A percentile compares a stretch with the other conserved stretches of the same genome.
Conservation (phyloP, 2,888 invertebrate species). For the Aphidoletes aphidimyza region DNA sequence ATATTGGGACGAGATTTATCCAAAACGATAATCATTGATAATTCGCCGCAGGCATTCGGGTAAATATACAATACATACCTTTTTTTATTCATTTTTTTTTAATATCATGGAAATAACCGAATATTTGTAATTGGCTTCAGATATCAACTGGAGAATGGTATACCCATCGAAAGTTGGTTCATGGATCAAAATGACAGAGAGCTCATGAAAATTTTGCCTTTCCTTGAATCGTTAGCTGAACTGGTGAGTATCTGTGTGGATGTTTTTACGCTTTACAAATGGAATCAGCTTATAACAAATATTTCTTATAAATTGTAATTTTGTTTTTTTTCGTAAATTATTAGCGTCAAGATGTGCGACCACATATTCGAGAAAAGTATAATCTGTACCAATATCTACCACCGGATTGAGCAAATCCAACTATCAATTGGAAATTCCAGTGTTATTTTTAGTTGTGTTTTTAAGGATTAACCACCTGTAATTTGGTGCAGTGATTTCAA, state of each 20-base stretch:
- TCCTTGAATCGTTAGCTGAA: conserved; percentile 85
- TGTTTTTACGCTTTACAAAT: conserved; percentile 7
- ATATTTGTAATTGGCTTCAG: too few relatives aligned
- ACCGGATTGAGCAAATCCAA: conserved; percentile 73
- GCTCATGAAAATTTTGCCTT: conserved; percentile 89
- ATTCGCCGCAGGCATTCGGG: conserved; percentile 94
- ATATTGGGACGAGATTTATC: conserved; percentile 92
- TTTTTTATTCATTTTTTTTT: conserved; percentile 55
- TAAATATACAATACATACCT: conserved; percentile 56
- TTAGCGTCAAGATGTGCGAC: conserved; percentile 91
- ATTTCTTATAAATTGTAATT: conserved; percentile 18
- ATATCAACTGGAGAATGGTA: conserved; percentile 90
- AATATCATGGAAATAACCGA: neutral
- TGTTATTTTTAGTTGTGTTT: too few relatives aligned
- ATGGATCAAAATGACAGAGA: conserved; percentile 89
- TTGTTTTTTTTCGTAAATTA: conserved; percentile 61
- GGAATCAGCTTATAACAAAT: neutral
- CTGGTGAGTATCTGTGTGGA: conserved; percentile 76
- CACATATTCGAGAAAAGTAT: conserved; percentile 89
- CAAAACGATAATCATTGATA: conserved; percentile 87
- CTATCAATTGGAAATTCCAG: neutral
- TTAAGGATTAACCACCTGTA: too few relatives aligned
- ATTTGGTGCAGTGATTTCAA: too few relatives aligned
- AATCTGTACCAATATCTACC: conserved; percentile 89
- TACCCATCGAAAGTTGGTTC: conserved; percentile 98